Evolutionary conservation across 2,888 invertebrate species (phyloP).

Genomic region (Leucophenga maculata): DNA sequence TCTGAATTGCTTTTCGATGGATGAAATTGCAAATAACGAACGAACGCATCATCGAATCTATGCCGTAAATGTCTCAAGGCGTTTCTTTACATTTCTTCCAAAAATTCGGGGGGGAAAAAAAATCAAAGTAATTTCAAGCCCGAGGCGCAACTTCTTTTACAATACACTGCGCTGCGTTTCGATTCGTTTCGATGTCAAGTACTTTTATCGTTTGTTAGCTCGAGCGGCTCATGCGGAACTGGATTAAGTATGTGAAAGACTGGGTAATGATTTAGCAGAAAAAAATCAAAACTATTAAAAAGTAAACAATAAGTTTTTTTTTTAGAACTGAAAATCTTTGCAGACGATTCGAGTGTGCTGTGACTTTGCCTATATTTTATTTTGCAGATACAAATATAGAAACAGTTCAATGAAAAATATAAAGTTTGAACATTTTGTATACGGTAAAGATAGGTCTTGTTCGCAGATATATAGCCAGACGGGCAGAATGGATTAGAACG

Average conservation of each 20-base stretch:
- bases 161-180: conserved; percentile 8
- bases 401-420: no score
- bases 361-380: no score
- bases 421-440: no score
- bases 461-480: no score
- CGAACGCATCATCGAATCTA: conserved; percentile 21
- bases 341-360: no score
- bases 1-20: no score
- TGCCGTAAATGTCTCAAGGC: conserved; percentile 20
- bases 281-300: not conserved
- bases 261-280: no score
- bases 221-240: conserved; percentile 20
- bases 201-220: conserved; percentile 45
- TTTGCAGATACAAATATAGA: no score
- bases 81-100: not conserved
- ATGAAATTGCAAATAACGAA: conserved; percentile 30
- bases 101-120: not conserved
- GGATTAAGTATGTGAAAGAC: no score
- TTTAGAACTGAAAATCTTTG: not conserved
- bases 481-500: no score
- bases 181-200: conserved; percentile 45
- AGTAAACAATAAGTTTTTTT: not conserved
- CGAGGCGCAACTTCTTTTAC: not conserved
- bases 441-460: no score
- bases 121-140: not conserved